Base-by-base conservation (phyloP, 2,113 vertebrate species). In the Cynocephalus volans region DNA sequence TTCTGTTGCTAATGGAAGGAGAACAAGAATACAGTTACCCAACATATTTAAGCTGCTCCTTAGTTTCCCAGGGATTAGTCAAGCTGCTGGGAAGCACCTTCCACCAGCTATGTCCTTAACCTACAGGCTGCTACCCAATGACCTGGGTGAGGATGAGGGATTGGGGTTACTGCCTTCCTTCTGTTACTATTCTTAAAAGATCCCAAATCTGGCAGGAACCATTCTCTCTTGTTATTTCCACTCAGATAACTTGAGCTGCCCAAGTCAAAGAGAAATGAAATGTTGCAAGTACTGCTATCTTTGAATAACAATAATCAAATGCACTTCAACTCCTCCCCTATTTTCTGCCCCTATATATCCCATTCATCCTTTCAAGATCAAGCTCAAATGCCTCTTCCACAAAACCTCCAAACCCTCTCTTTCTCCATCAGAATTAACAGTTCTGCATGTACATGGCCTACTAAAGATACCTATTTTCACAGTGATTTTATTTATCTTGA, bases 141-240 rank as follows among this genome's bases (percentile, higher is more conserved):
- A 96, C 50, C 62, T 54, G 52, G n/a, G 52, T 60, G 19, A 92
- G 17, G 24, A 24, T 72, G 9, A 95, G 56, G 19, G n/a, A 80
- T 12, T 90, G 15, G 17, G 58, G 41, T 93, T 58, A 50, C 12
- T 65, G 18, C 48, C 36, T 88, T 64, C n/a, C 52, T 95, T 77
- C 64, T 73, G 83, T 81, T 81, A 56, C 64, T 65, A 6, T 60
- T 90, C 62, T 87, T 97, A 93, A 50, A 93, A 96, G 62, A 95
- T 41, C 48, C 79, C 62, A 95, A 64, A 82, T 73, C 41, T 84
- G 90, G 15, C 21, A 76, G 90, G 31, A 95, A 82, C 17, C 21
- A 97, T 73, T 19, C 50, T 67, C 1, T 77, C 48, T 26, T 86
- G 56, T 41, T 56, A 92, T 67, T 77, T 94, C 28, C 50, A 89